These are phyloP conservation scores for Clarias batrachus DNA, from an alignment of 2,113 vertebrate genomes.

Conservation along the genomic window DNA sequence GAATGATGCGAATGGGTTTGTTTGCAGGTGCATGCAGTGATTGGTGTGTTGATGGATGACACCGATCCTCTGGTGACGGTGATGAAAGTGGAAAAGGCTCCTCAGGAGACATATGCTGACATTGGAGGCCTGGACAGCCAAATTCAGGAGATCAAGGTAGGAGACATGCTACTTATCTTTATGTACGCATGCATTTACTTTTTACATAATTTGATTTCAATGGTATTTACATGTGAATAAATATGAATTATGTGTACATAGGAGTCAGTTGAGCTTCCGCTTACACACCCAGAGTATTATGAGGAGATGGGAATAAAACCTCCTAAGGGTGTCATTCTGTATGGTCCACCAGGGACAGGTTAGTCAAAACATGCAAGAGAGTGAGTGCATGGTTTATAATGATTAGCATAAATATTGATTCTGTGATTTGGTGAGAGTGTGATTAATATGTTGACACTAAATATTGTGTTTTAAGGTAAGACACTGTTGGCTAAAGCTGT, in stretches of 20 bases:
- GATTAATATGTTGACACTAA: background rate
- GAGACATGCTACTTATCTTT: background rate
- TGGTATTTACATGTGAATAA: background rate
- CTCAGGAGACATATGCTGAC: constrained; percentile 95
- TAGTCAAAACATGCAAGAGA: constrained; percentile 9
- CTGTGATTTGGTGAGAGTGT: background rate
- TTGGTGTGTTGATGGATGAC: constrained; percentile 97
- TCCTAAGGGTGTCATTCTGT: constrained; percentile 96
- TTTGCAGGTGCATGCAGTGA: constrained; percentile 91
- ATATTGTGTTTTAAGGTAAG: constrained; percentile 77
- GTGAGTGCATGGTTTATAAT: background rate
- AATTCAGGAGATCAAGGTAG: constrained; percentile 97
- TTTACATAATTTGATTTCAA: background rate
- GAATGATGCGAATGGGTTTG: background rate
- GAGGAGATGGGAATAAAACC: constrained; percentile 99
- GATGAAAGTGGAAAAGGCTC: constrained; percentile 98
- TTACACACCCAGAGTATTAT: constrained; percentile 97
- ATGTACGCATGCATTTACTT: background rate
- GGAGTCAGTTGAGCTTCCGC: constrained; percentile 97
- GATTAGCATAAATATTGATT: background rate
- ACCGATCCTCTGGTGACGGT: constrained; percentile 96
- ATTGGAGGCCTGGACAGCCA: constrained; percentile 96
- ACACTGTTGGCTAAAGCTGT: constrained; percentile 95
- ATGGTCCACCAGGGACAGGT: constrained; percentile 96
- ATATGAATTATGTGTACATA: constrained; percentile 54